Evolutionary conservation across 2,113 vertebrate species (phyloP).

Genomic region (Physeter macrocephalus): DNA sequence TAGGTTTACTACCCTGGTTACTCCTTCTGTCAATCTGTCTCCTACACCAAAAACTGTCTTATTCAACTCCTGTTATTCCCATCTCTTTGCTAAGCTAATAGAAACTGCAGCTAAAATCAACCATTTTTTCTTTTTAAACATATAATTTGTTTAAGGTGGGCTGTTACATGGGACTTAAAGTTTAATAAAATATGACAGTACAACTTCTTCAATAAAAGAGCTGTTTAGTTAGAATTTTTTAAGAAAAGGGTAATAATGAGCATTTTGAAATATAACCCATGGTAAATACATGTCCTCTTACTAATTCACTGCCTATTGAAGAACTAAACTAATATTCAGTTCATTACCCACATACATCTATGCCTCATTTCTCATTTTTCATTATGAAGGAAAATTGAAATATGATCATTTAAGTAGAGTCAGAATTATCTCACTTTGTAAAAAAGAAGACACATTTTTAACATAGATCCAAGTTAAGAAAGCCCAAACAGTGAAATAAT

Average conservation of each 20-base stretch:
- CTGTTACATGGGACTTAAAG: not conserved
- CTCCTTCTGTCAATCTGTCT: not conserved
- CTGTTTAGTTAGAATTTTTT: not conserved
- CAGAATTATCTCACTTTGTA: constrained; percentile 19
- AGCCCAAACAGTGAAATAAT: not conserved
- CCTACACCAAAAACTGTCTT: not conserved
- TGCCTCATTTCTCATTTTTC: constrained; percentile 64
- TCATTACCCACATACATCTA: constrained; percentile 36
- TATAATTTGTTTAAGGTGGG: not conserved
- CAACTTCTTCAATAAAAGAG: not conserved
- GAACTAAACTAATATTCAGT: constrained; percentile 39
- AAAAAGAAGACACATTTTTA: not conserved
- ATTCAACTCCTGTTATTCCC: not conserved
- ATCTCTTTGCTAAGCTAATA: not conserved
- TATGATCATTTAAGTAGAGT: constrained; percentile 36
- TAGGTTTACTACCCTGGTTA: not conserved
- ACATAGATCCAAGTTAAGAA: constrained; percentile 31
- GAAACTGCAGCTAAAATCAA: not conserved
- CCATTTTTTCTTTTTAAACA: not conserved
- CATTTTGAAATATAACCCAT: constrained; percentile 32
- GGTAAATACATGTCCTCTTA: not conserved
- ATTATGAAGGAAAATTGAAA: constrained; percentile 53
- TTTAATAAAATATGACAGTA: constrained; percentile 17
- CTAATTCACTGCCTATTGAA: constrained; percentile 38
- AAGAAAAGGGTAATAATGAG: not conserved